Base-by-base conservation (phyloP, 2,888 invertebrate species). In the Eremobia ochroleuca region DNA sequence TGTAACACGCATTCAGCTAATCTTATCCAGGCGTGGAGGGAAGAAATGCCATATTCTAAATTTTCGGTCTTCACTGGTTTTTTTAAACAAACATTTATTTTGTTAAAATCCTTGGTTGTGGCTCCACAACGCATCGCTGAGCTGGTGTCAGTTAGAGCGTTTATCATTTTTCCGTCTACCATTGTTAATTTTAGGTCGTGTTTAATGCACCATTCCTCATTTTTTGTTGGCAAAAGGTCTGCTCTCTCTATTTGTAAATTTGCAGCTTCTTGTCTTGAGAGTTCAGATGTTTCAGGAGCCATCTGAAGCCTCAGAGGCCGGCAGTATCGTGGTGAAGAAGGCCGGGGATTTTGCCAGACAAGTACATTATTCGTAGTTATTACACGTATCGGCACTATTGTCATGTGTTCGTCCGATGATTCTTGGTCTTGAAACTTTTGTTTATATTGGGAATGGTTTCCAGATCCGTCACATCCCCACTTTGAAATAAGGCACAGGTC, bases 91-190 rank as follows among this genome's bases (percentile, higher is more conserved):
- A 69, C 9, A 40, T 40, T 69, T 69, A 69, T 31, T 71, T 62
- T 71, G 61, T 61, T 71, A 71, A 71, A 71, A 71, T 71, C 71
- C 46, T 62, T 71, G 61, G 18, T 61, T 61, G 71, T 71, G 46
- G 61, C 49, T 61, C 71, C 71, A 71, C 82, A 86, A 34, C 81
- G 70, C 76, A 75, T 75, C 34, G 83, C 72, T 66, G 86, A 85
- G 25, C 49, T 71, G 2, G 84, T 85, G 40, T 81, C 37, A 25
- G 86, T 86, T 31, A 79, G 21, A 15, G 86, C 81, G 73, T 86
- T 87, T 37, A 77, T 72, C 52, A 83, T 77, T 73, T 87, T 86
- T 21, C 86, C 87, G 71, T 83, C 83, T 64, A 64, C 40, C 64
- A 64, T 64, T 64, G 85, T 49, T 49, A 85, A 61, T 72, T 71